Conservation (phyloP, 64 coral and sea anemone genomes). For the Stichodactyla helianthus region DNA sequence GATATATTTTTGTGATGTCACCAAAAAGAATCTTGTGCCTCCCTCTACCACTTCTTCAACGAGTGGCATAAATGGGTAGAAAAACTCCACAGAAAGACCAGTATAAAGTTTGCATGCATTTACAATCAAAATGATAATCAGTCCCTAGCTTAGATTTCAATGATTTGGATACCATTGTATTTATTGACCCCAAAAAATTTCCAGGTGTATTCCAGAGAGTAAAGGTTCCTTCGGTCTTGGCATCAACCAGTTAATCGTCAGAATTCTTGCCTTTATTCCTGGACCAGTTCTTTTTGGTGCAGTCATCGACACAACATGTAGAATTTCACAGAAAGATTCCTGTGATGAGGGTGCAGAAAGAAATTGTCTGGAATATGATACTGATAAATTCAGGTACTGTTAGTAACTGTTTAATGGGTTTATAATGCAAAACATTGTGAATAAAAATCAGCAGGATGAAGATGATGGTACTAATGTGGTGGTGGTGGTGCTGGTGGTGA, state of each 20-base stretch:
- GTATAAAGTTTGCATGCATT: too few species aligned
- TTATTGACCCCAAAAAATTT: background rate
- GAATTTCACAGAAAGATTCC: conserved; percentile 67
- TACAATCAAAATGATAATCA: too few species aligned
- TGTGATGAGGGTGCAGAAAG: conserved; percentile 61
- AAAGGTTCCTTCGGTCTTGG: conserved; percentile 94
- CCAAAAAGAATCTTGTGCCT: too few species aligned
- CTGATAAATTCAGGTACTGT: conserved; percentile 69
- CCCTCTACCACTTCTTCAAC: too few species aligned
- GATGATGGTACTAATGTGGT: background rate
- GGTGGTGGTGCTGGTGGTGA: background rate
- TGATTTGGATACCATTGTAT: background rate
- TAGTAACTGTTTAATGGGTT: background rate
- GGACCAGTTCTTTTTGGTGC: conserved; percentile 76
- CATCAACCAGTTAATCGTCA: conserved; percentile 74
- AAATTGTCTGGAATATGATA: conserved; percentile 94
- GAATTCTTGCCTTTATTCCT: conserved; percentile 90
- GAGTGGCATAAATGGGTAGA: too few species aligned
- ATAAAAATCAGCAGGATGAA: too few species aligned
- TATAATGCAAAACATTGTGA: background rate
- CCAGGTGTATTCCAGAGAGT: conserved; percentile 92
- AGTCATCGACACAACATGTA: conserved; percentile 71
- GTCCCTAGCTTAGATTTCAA: background rate
- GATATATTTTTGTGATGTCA: too few species aligned
- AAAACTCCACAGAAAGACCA: too few species aligned